phyloP scores from a whole-genome alignment of 2,113 vertebrate genomes.

The Oxyura jamaicensis region DNA sequence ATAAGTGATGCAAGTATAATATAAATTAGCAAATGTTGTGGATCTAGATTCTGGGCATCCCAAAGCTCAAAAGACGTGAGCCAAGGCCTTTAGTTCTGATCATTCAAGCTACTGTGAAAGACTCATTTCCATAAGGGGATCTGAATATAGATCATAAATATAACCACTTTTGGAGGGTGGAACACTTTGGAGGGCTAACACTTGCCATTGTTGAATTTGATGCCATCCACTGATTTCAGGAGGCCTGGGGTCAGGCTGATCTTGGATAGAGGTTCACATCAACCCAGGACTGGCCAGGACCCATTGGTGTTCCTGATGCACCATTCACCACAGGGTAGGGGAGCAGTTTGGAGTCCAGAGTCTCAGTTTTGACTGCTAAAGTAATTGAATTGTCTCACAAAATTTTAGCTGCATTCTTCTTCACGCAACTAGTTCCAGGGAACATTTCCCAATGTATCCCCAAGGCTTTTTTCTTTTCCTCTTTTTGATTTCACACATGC shows the following conservation, averaged over 20 bases:
- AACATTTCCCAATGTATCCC: not conserved
- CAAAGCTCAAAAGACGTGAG: not conserved
- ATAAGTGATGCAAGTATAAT: not conserved
- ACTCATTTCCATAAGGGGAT: not conserved
- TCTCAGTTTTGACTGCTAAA: not conserved
- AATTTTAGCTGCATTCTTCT: not conserved
- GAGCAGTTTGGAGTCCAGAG: not conserved
- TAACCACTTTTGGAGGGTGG: not conserved
- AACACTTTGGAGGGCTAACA: not conserved
- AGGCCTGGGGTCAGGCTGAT: not conserved
- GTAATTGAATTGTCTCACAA: not conserved
- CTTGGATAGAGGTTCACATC: not conserved
- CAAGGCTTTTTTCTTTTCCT: not conserved
- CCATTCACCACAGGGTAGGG: not conserved
- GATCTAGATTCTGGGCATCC: not conserved
- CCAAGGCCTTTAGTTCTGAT: not conserved
- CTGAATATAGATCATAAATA: not conserved
- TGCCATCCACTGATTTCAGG: not conserved
- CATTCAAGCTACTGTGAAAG: not conserved
- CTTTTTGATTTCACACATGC: not conserved
- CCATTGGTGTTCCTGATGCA: not conserved
- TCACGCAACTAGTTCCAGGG: not conserved
- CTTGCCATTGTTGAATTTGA: not conserved
- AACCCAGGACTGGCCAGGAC: not conserved
- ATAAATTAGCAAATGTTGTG: not conserved